Evolutionary conservation across 2,113 vertebrate genomes (phyloP).

Genomic region (Burhinus bistriatus): DNA sequence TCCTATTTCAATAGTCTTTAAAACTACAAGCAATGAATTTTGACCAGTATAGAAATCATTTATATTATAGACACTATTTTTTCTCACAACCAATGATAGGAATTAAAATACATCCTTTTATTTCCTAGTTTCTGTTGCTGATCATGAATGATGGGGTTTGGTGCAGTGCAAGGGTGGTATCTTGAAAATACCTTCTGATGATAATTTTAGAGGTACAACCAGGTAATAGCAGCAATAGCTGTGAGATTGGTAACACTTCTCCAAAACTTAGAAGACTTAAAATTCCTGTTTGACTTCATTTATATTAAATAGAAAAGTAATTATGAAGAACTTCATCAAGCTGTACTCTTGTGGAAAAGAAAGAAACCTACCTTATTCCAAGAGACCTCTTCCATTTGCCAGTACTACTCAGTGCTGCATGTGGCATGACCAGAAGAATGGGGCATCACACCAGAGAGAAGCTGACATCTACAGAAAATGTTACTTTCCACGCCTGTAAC

Average conservation of each 20-base stretch:
- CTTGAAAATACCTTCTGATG: neutral
- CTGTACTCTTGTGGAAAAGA: neutral
- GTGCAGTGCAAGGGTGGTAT: neutral
- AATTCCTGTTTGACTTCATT: neutral
- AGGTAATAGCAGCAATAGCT: neutral
- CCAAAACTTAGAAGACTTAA: neutral
- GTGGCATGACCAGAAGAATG: neutral
- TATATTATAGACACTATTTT: neutral
- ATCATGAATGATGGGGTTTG: neutral
- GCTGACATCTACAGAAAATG: neutral
- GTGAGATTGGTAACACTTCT: neutral
- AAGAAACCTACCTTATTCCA: neutral
- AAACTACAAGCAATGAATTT: neutral
- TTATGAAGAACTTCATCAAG: neutral
- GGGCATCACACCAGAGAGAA: neutral
- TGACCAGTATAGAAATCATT: neutral
- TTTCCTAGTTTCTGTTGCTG: neutral
- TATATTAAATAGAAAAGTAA: neutral
- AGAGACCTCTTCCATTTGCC: neutral
- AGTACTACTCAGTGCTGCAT: neutral
- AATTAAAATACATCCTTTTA: neutral
- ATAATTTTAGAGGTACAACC: neutral
- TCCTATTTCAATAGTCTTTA: neutral
- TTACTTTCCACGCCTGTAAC: slow-evolving; percentile 14
- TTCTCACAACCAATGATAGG: neutral